phyloP scores from a whole-genome alignment of 2,797 vertebrate species.

The Leptatherina wallacei region DNA sequence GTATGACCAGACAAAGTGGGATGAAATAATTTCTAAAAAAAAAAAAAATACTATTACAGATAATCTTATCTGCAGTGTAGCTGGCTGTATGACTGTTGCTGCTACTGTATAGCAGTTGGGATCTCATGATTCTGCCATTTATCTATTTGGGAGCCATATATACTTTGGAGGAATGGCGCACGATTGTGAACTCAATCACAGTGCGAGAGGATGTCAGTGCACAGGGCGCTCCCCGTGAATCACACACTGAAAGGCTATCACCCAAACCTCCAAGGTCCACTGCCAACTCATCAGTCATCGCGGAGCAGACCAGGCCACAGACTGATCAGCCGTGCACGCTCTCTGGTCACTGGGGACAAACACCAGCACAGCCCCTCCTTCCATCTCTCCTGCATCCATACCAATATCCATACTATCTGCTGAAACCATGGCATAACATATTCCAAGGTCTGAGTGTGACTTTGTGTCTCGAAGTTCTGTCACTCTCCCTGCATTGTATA shows the following conservation, averaged over 20 bases:
- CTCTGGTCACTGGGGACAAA: constrained; percentile 77
- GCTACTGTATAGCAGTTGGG: constrained; percentile 47
- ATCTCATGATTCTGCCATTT: constrained; percentile 75
- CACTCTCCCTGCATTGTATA: constrained; percentile 60
- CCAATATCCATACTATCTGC: constrained; percentile 61
- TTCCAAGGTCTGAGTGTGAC: constrained; percentile 78
- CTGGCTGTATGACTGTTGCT: constrained; percentile 36
- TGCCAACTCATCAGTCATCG: constrained; percentile 83
- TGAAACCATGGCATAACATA: constrained; percentile 62
- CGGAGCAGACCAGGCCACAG: constrained; percentile 69
- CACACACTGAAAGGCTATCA: constrained; percentile 85
- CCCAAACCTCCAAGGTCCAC: constrained; percentile 86
- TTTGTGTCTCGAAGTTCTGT: constrained; percentile 72
- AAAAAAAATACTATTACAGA: constrained; percentile 25
- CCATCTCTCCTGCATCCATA: constrained; percentile 65
- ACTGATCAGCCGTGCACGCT: constrained; percentile 80
- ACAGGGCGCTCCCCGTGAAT: constrained; percentile 81
- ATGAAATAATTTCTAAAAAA: constrained; percentile 20
- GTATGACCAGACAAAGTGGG: constrained; percentile 15
- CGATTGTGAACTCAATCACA: constrained; percentile 85
- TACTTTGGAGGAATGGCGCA: constrained; percentile 69
- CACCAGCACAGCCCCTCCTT: constrained; percentile 58
- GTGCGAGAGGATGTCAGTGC: constrained; percentile 77
- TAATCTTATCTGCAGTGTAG: constrained; percentile 49
- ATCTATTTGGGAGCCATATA: constrained; percentile 75